phyloP scores from a whole-genome alignment of 2,888 invertebrate species.

The Nasonovia ribisnigri region DNA sequence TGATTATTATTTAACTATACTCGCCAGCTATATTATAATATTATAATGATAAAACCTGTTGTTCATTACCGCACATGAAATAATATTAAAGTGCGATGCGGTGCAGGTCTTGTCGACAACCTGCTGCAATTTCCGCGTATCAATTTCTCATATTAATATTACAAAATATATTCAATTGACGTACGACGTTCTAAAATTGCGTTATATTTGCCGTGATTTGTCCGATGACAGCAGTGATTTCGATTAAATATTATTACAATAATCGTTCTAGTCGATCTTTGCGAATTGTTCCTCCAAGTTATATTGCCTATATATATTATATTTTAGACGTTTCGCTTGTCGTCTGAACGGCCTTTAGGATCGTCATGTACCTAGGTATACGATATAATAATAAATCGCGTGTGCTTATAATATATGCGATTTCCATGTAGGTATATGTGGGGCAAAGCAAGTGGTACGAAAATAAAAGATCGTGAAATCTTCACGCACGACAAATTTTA shows the following conservation, averaged over 20 bases:
- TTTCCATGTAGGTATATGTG: slow-evolving; percentile 10
- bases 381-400: neutral
- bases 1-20: neutral
- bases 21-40: neutral
- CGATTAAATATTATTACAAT: no score
- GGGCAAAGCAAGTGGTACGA: neutral
- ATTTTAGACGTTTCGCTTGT: neutral
- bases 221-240: neutral
- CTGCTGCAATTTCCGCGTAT: neutral
- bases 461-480: slow-evolving; percentile 27
- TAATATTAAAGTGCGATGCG: neutral
- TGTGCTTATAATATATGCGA: neutral
- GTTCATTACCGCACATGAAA: neutral
- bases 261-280: neutral
- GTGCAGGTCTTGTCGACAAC: neutral
- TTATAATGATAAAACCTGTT: neutral
- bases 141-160: neutral
- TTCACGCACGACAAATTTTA: slow-evolving; percentile 47
- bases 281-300: neutral
- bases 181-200: neutral
- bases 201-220: neutral
- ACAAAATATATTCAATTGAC: neutral
- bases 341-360: slow-evolving; percentile 13
- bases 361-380: neutral
- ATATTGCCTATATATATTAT: neutral